Evolutionary conservation across 2,113 vertebrate species (phyloP), one percentile per base, ranked within the genome.

Genomic region (Chaetops frenatus): DNA sequence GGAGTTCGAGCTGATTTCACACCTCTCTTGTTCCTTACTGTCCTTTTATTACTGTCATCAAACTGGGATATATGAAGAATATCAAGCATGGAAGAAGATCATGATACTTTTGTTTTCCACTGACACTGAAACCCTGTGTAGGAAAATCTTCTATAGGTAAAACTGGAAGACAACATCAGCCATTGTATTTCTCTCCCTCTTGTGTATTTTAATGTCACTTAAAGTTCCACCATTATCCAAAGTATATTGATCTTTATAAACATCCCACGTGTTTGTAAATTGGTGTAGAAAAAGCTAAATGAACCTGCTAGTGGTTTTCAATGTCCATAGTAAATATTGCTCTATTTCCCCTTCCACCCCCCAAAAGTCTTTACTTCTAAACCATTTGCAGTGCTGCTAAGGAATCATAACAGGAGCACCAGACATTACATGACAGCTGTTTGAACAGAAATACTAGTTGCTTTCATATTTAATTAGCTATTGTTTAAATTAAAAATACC

Each of bases 381-480:
- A 91, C n/a, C 50, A 76, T 95, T 96, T 73, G 69, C 81, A 80
- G 35, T 71, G 83, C 85, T 95, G 66, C 74, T 88, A 93, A 95
- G 76, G 88, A 96, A 93, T 95, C 92, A 82, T 53, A 88, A 94
- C 51, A 83, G 74, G 90, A 95, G 61, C 76, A 78, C 31, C 70
- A 96, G 92, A 94, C 94, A 82, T 95, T 96, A 91, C 90, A 94
- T 95, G 96, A 96, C 95, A 96, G 95, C 96, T 97, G 95, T 95
- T 97, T 96, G 96, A 97, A 93, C 83, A 88, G 83, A 94, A 96
- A 94, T 96, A 94, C 88, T 95, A 97, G 97, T 96, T 96, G 94
- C 90, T 91, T 97, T 97, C 96, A 97, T 96, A 97, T 96, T 97
- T 97, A 97, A 97, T 96, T 97, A 96, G 92, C 92, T 95, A 96